phyloP scores from a whole-genome alignment of 2,888 invertebrate genomes.

The Acanthosepion pharaonis region DNA sequence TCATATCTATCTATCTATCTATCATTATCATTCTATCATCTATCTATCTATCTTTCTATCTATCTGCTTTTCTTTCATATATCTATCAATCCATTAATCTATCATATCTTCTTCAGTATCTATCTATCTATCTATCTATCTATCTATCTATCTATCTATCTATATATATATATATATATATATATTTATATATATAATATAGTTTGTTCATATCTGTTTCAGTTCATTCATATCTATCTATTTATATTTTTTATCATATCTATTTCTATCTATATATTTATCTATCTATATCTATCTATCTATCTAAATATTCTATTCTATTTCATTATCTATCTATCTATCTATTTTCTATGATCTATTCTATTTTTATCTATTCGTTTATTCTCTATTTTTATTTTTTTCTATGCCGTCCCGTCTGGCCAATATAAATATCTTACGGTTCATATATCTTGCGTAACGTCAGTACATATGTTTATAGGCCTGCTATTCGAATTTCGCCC shows the following conservation, averaged over 20 bases:
- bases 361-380: too few relatives aligned
- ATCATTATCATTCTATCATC: too few relatives aligned
- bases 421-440: conserved; percentile 4
- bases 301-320: not conserved
- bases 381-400: too few relatives aligned
- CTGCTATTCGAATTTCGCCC: not conserved
- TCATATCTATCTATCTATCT: too few relatives aligned
- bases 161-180: too few relatives aligned
- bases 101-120: too few relatives aligned
- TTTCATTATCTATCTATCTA: not conserved
- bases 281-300: not conserved
- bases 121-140: not conserved
- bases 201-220: too few relatives aligned
- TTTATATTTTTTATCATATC: not conserved
- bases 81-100: too few relatives aligned
- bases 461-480: not conserved
- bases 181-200: too few relatives aligned
- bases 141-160: not conserved
- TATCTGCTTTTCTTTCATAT: too few relatives aligned
- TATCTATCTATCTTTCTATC: too few relatives aligned
- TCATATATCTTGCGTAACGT: not conserved
- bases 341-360: not conserved
- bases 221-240: too few relatives aligned
- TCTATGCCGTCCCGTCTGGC: not conserved
- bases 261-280: not conserved